Percentiles rank a stretch among this genome's conserved stretches.
These are phyloP conservation scores for Mionectes olivaceus DNA, from an alignment of 2,797 vertebrate species.

Conservation along the genomic window DNA sequence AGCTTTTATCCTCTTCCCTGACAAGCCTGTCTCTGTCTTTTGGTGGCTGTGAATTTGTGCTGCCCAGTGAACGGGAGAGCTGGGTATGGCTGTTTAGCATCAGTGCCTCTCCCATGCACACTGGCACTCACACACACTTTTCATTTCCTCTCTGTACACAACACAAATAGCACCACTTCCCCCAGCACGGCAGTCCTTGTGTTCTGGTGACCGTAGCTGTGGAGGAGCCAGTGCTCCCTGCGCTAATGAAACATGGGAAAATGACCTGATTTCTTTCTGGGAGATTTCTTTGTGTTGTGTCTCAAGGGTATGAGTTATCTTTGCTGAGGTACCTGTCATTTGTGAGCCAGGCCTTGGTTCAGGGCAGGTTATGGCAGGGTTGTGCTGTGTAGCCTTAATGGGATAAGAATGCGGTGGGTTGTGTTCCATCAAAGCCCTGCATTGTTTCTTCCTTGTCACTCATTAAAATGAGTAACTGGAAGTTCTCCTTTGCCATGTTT, in stretches of 20 bases:
- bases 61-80: neutral
- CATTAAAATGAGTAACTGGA: conserved; percentile 69
- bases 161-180: neutral
- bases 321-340: neutral
- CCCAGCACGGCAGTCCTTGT: rapidly evolving
- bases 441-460: conserved; percentile 61
- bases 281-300: neutral
- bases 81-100: neutral
- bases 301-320: conserved; percentile 25
- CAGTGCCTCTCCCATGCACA: neutral
- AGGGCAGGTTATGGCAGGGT: neutral
- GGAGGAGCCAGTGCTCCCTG: neutral
- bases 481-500: conserved; percentile 57
- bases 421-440: conserved; percentile 34
- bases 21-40: neutral
- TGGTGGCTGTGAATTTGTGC: neutral
- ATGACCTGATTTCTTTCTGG: neutral
- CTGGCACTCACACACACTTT: neutral
- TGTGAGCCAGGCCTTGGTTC: conserved; percentile 3
- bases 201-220: rapidly evolving
- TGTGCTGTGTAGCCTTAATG: conserved; percentile 18
- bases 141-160: neutral
- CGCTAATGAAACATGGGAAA: neutral
- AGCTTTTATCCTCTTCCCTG: neutral
- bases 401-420: conserved; percentile 18